Conservation (phyloP, 2,888 invertebrate species). For the Monoplex corrugatus region DNA sequence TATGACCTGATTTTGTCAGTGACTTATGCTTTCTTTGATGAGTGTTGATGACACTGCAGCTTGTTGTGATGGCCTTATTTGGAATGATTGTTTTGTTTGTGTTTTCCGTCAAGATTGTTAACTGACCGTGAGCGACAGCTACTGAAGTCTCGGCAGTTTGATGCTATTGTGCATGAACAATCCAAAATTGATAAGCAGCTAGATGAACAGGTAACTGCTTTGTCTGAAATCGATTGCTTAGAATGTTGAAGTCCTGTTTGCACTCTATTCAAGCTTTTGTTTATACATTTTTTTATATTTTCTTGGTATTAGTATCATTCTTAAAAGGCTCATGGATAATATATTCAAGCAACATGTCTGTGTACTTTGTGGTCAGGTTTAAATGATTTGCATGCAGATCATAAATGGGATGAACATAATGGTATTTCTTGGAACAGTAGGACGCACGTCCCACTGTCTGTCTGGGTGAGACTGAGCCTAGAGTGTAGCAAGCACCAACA, state of each 20-base stretch:
- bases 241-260: not conserved
- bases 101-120: constrained; percentile 66
- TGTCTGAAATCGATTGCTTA: not conserved
- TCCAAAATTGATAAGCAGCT: constrained; percentile 70
- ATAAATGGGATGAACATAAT: too few species aligned
- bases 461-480: too few species aligned
- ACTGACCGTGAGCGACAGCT: constrained; percentile 74
- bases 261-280: not conserved
- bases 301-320: not conserved
- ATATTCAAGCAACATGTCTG: too few species aligned
- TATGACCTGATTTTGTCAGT: not conserved
- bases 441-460: too few species aligned
- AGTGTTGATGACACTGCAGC: not conserved
- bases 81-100: constrained; percentile 24
- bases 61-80: constrained; percentile 2
- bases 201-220: constrained; percentile 71
- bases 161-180: constrained; percentile 74
- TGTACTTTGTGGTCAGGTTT: too few species aligned
- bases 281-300: not conserved
- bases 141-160: constrained; percentile 69
- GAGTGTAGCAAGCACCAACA: too few species aligned
- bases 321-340: too few species aligned
- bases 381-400: too few species aligned
- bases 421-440: too few species aligned
- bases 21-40: not conserved